Evolutionary conservation across 2,113 vertebrate species (phyloP).

Genomic region (Ochotona curzoniae): DNA sequence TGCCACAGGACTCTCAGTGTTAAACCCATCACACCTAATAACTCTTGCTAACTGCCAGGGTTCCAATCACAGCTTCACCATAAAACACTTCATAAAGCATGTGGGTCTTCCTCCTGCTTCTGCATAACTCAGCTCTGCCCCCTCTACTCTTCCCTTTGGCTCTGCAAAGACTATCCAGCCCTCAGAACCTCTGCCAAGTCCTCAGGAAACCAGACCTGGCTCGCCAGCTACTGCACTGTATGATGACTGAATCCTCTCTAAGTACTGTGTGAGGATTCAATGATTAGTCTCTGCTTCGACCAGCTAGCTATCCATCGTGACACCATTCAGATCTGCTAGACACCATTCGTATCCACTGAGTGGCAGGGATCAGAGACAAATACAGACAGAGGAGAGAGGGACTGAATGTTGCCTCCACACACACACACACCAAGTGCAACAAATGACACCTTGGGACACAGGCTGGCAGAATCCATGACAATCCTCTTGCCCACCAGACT

Average conservation of each 20-base stretch:
- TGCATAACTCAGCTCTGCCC: background rate
- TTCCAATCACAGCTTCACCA: background rate
- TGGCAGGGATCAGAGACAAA: too few relatives aligned
- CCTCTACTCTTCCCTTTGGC: background rate
- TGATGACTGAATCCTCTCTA: background rate
- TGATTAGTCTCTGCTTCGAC: background rate
- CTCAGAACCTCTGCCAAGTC: background rate
- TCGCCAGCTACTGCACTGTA: accelerated
- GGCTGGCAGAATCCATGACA: background rate
- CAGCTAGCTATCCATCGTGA: background rate
- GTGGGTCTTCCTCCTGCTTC: slow-evolving; percentile 21
- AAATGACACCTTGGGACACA: background rate
- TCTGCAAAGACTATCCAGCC: background rate
- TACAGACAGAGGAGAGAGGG: too few relatives aligned
- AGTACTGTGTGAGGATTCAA: accelerated
- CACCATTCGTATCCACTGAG: too few relatives aligned
- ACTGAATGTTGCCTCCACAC: background rate
- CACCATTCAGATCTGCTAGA: background rate
- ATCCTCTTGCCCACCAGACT: background rate
- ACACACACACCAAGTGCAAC: accelerated
- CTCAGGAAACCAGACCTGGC: accelerated
- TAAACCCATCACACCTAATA: slow-evolving; percentile 53
- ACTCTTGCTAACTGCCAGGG: slow-evolving; percentile 57
- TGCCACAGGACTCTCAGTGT: background rate
- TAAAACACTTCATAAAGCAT: slow-evolving; percentile 56